Base-by-base conservation (phyloP, 2,888 invertebrate genomes). In the Tachystola acroxantha region DNA sequence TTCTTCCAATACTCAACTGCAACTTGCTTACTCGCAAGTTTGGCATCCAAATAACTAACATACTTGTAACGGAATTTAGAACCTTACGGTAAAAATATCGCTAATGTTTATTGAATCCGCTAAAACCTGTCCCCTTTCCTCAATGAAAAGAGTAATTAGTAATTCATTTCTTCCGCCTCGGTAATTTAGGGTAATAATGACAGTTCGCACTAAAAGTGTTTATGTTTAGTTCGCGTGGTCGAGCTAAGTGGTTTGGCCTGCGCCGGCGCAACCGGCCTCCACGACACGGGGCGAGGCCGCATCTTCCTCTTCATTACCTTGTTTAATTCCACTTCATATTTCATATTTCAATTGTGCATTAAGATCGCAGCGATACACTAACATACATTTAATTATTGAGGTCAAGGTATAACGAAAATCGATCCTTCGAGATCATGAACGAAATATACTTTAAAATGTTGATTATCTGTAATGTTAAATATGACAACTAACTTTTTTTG, bases 301-400 rank as follows among this genome's bases (percentile, higher is more conserved):
- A 59, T 71, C 74, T 69, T 79, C 78, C 75, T 77, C 35, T 48
- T 46, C 54, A 61, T 66, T 64, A 60, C 29, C 30, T 34, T 34
- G 33, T 37, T 37, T 37, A 30, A 37, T 34, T 29, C 24, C 27
- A 14, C 24, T 19, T 34, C 29, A 34, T 7, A 34, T 33, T 29
- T 30, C 7, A 30, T 3, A 19, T 20, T 30, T 19, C 11, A 5
- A 14, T 16, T 10, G 30, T 10, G 10, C 20, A 26, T 26, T 26
- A 26, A 12, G 4, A 13, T 10, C 11, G 5, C 10, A 10, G 7
- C 6, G 19, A 11, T 32, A 20, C 32, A 19, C 1, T 20, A 20
- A 11, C 9, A 10, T 19, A 32, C 16, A 20, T 36, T 34, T 34
- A 10, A 27, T 24, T 10, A 32, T 32, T 26, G 19, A 24, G 32